Evolutionary conservation across 2,113 vertebrate genomes (phyloP), one percentile per base, ranked within the genome.

Genomic region (Nibea coibor): DNA sequence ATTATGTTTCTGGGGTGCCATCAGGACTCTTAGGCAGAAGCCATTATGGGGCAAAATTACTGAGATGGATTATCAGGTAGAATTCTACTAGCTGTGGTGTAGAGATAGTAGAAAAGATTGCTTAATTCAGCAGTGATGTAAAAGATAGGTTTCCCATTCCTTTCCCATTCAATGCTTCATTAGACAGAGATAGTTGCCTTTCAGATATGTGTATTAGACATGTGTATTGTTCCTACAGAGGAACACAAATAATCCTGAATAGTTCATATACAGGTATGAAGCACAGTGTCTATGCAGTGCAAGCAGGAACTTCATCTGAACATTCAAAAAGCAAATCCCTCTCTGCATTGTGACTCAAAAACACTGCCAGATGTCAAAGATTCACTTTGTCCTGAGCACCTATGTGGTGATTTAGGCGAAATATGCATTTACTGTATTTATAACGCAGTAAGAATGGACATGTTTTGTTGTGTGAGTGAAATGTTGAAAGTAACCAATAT

Each of bases 1-100:
- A 74, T 75, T 50, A 58, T 56, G 22, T 75, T 77, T 67, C 59
- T 77, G 43, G 48, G 58, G 54, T 51, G 57, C 24, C 42, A 54
- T 72, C 20, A 58, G 12, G 24, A 67, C 39, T 63, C 48, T 24
- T 24, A 47, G 12, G 56, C 20, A 67, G 19, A 75, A 8, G 35
- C 24, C 10, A 35, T 67, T 58, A 51, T 58, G 56, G 42, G 58
- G 0, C n/a, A 67, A 68, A 69, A 64, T 26, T 53, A 58, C n/a
- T 43, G 48, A 58, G 69, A 68, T 48, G 26, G 24, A 72, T 80
- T 57, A 82, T 59, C 31, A 31, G 31, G 31, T 68, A 51, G 10
- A 78, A 72, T 5, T 26, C 35, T 67, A 19, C 16, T 15, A 2
- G 12, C 6, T 59, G 24, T 31, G 26, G 15, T 63, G 20, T 43